phyloP scores from a whole-genome alignment of 2,888 invertebrate genomes.

The Tupiocoris notatus region DNA sequence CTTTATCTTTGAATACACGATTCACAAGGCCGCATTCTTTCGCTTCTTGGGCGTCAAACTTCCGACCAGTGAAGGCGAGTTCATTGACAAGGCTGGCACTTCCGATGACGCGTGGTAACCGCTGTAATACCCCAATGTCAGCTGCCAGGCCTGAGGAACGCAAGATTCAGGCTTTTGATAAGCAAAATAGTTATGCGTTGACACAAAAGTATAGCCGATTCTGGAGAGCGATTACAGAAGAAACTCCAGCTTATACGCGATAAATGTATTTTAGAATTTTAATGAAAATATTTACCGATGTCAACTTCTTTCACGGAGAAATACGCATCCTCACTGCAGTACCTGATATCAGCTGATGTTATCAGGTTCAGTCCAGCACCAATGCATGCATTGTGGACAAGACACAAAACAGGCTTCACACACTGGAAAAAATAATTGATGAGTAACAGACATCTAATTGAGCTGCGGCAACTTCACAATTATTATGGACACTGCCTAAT shows the following conservation, averaged over 20 bases:
- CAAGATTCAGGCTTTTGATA: not conserved
- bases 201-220: too few species aligned
- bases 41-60: conserved; percentile 79
- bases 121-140: conserved; percentile 91
- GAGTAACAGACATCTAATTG: too few species aligned
- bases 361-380: conserved; percentile 90
- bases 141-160: conserved; percentile 80
- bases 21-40: conserved; percentile 79
- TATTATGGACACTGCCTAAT: too few species aligned
- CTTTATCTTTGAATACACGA: conserved; percentile 66
- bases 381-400: conserved; percentile 83
- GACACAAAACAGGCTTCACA: conserved; percentile 84
- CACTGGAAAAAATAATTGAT: conserved; percentile 61
- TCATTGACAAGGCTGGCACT: conserved; percentile 85
- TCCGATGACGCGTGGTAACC: conserved; percentile 86
- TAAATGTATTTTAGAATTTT: too few species aligned
- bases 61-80: conserved; percentile 81
- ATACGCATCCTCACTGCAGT: conserved; percentile 85
- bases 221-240: too few species aligned
- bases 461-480: too few species aligned
- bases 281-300: too few species aligned
- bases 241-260: too few species aligned
- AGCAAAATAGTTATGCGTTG: not conserved
- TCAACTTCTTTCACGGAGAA: conserved; percentile 85
- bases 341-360: conserved; percentile 87